These are phyloP conservation scores for Trypoxylon attenuatum DNA, from an alignment of 2,888 invertebrate genomes.

Conservation along the genomic window DNA sequence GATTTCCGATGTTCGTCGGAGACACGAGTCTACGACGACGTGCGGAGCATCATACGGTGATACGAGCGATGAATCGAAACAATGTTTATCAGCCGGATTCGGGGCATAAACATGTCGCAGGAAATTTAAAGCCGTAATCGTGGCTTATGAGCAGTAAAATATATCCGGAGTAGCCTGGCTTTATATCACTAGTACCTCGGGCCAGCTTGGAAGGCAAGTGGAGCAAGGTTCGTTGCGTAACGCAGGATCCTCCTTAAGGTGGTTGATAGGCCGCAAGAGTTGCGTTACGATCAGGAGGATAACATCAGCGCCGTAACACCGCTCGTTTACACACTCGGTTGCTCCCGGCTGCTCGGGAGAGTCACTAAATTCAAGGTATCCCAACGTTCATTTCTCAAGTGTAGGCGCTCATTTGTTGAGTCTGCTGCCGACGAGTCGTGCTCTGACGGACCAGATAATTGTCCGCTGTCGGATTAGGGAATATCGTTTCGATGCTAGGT, in stretches of 20 bases:
- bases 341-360: conserved; percentile 53
- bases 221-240: conserved; percentile 4
- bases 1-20: neutral
- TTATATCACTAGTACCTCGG: neutral
- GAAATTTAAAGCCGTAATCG: neutral
- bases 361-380: conserved; percentile 60
- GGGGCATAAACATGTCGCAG: neutral
- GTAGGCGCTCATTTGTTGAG: conserved; percentile 59
- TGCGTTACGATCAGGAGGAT: conserved; percentile 36
- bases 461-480: conserved; percentile 62
- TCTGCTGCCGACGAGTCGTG: conserved; percentile 39
- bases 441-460: conserved; percentile 62
- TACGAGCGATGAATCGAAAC: neutral
- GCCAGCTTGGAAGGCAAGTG: too few species aligned
- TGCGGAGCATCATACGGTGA: neutral
- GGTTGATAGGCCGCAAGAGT: conserved; percentile 23
- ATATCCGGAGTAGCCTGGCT: neutral
- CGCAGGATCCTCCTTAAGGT: conserved; percentile 13
- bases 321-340: conserved; percentile 58
- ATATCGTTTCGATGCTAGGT: conserved; percentile 40
- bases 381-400: conserved; percentile 60
- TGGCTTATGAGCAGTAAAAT: neutral
- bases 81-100: neutral
- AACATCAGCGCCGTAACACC: conserved; percentile 24
- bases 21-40: too few species aligned